Percentiles rank a stretch among this genome's conserved stretches.
These are phyloP conservation scores for Aspidapion aeneum DNA, from an alignment of 2,888 invertebrate species.

Conservation along the genomic window DNA sequence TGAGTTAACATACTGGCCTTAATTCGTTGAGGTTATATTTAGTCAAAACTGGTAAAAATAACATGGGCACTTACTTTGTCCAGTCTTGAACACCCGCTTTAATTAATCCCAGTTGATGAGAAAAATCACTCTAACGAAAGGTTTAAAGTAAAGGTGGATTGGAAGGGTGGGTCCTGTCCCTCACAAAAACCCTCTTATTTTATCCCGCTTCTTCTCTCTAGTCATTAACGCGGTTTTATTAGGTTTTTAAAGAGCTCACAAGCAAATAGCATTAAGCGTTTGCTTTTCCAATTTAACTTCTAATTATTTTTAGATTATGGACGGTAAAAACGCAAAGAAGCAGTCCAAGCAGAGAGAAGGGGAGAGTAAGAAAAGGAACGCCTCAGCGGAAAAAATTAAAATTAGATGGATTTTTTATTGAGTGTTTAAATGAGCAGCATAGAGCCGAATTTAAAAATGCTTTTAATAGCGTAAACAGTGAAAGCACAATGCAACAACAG, in stretches of 20 bases:
- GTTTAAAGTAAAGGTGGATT: too few species aligned
- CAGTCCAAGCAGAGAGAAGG: too few species aligned
- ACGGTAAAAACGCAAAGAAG: neutral
- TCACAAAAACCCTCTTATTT: neutral
- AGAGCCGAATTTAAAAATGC: too few species aligned
- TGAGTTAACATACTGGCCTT: too few species aligned
- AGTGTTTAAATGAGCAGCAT: neutral
- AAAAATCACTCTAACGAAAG: neutral
- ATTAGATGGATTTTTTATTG: neutral
- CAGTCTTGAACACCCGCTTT: too few species aligned
- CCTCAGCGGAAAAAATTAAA: neutral
- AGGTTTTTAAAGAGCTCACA: slow-evolving; percentile 25
- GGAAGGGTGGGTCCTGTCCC: neutral
- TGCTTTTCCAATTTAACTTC: slow-evolving; percentile 14
- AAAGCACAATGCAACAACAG: too few species aligned
- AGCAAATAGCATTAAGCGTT: slow-evolving; percentile 23
- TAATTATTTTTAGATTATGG: slow-evolving; percentile 1
- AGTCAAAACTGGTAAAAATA: too few species aligned
- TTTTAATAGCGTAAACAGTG: too few species aligned
- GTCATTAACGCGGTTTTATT: slow-evolving; percentile 33
- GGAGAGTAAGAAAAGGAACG: neutral
- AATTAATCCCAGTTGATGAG: neutral
- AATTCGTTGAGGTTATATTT: too few species aligned
- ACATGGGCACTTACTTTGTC: too few species aligned
- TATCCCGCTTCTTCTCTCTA: slow-evolving; percentile 27